Percentiles rank a stretch among this genome's conserved stretches.
Conservation (phyloP, 92 coral and sea anemone species). For the Siderastrea siderea region DNA sequence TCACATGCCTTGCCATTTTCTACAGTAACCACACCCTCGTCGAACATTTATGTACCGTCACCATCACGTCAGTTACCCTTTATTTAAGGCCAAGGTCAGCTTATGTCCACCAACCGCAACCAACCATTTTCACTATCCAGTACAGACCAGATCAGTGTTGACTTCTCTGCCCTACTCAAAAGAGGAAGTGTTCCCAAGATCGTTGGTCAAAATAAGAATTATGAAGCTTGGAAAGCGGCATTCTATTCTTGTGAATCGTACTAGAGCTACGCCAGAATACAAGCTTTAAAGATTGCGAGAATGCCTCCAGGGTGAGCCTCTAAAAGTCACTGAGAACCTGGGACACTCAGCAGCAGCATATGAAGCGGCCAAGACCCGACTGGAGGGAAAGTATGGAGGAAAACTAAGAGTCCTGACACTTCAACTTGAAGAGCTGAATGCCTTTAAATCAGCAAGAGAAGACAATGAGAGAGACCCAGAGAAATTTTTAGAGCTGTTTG, state of each 20-base stretch:
- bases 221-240: slow-evolving; percentile 61
- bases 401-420: slow-evolving; percentile 1
- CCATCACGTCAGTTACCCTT: neutral
- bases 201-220: no score
- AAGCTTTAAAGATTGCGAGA: slow-evolving; percentile 58
- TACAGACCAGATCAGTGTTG: slow-evolving; percentile 33
- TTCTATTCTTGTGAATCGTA: slow-evolving; percentile 60
- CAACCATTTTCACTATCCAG: slow-evolving; percentile 9
- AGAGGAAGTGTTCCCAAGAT: no score
- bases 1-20: slow-evolving; percentile 7
- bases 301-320: slow-evolving; percentile 69
- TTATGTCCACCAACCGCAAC: slow-evolving; percentile 24
- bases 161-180: slow-evolving; percentile 38
- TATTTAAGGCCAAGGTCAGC: neutral
- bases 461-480: slow-evolving; percentile 62
- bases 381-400: slow-evolving; percentile 68
- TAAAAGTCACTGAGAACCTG: slow-evolving; percentile 53
- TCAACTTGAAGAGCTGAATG: slow-evolving; percentile 57
- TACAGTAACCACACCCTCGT: slow-evolving; percentile 1
- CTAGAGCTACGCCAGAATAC: slow-evolving; percentile 71
- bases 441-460: slow-evolving; percentile 52
- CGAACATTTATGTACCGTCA: neutral
- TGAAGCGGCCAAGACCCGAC: slow-evolving; percentile 32
- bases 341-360: slow-evolving; percentile 71
- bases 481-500: slow-evolving; percentile 58